These are phyloP conservation scores for Hemaris fuciformis DNA, from an alignment of 2,888 invertebrate genomes.

Conservation along the genomic window DNA sequence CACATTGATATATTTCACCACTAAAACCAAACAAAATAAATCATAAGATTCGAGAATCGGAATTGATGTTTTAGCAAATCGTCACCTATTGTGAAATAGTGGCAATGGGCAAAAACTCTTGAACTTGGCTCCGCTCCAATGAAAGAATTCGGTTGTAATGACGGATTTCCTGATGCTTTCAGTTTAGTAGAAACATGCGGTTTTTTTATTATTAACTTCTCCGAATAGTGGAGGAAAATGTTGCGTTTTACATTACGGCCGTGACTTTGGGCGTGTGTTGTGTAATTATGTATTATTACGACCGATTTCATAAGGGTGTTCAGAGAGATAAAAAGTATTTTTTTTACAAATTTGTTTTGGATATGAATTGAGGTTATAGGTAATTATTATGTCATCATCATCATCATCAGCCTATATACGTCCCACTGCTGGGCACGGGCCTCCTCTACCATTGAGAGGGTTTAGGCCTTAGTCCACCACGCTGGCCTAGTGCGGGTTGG, in stretches of 20 bases:
- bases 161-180: not conserved
- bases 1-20: not conserved
- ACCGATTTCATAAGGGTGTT: not conserved
- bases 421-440: too few species aligned
- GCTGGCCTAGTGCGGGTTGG: too few species aligned
- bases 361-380: too few species aligned
- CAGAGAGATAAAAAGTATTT: not conserved
- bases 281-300: not conserved
- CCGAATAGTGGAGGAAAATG: not conserved
- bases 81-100: not conserved
- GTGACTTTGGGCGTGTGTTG: not conserved
- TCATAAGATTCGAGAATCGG: not conserved
- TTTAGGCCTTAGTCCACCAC: too few species aligned
- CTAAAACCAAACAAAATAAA: not conserved
- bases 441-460: too few species aligned
- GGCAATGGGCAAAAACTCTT: not conserved
- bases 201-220: not conserved
- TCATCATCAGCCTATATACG: too few species aligned
- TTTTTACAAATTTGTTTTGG: too few species aligned
- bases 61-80: not conserved
- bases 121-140: not conserved
- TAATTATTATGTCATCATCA: too few species aligned
- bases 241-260: not conserved
- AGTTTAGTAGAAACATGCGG: not conserved
- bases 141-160: not conserved